phyloP scores from a whole-genome alignment of 2,797 vertebrate species.

The Pelochelys cantorii region DNA sequence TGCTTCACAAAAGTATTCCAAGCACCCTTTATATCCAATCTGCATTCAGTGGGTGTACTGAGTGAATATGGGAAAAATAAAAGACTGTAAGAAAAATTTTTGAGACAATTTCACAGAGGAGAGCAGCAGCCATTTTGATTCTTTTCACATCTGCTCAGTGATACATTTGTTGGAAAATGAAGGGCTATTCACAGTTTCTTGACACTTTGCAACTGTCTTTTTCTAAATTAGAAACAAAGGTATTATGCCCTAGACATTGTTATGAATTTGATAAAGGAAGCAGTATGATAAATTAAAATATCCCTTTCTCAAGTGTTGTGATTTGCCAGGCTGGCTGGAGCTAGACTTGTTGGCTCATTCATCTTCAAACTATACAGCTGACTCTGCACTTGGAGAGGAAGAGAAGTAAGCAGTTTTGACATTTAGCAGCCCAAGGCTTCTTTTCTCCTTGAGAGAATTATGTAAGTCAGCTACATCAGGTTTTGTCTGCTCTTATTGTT shows the following conservation, averaged over 20 bases:
- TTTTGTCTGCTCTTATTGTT: conserved; percentile 56
- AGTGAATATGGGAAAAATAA: neutral
- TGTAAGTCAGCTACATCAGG: conserved; percentile 47
- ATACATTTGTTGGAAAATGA: conserved; percentile 31
- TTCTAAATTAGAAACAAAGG: conserved; percentile 63
- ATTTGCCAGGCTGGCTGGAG: conserved; percentile 31
- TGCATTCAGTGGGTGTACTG: neutral
- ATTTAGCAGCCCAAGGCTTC: conserved; percentile 65
- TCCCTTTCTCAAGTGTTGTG: neutral
- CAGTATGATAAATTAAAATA: neutral
- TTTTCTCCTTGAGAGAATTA: conserved; percentile 75
- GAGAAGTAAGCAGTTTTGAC: conserved; percentile 69
- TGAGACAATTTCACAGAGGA: neutral
- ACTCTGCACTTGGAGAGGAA: conserved; percentile 52
- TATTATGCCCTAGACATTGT: neutral
- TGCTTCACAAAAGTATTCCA: neutral
- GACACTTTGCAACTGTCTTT: neutral
- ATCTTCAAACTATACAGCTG: conserved; percentile 61
- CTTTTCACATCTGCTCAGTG: conserved; percentile 18
- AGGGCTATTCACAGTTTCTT: neutral
- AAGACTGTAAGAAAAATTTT: neutral
- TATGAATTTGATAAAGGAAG: conserved; percentile 29
- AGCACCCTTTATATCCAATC: neutral
- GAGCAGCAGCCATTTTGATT: conserved; percentile 14
- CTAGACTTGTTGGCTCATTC: conserved; percentile 45